A percentile compares a stretch with the other conserved stretches of the same genome.
Conservation (phyloP, 2,113 vertebrate species). For the Heliornis fulica region DNA sequence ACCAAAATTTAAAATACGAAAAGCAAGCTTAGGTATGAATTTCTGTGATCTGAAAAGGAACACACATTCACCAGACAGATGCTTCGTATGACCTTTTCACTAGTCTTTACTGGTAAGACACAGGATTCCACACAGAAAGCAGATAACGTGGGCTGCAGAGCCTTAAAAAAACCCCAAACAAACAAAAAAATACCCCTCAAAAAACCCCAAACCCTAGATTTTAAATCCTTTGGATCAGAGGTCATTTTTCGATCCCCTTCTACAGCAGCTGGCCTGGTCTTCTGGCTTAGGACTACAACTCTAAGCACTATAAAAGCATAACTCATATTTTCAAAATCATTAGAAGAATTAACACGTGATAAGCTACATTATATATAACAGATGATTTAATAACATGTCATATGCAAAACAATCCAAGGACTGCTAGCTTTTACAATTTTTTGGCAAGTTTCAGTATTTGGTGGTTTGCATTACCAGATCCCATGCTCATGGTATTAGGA, state of each 20-base stretch:
- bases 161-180: background rate
- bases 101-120: background rate
- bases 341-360: background rate
- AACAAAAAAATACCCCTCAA: too few species aligned
- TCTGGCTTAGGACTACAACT: background rate
- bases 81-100: background rate
- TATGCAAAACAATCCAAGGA: background rate
- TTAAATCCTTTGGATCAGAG: background rate
- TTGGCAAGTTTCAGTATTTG: background rate
- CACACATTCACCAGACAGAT: accelerated
- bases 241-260: background rate
- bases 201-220: background rate
- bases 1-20: background rate
- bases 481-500: accelerated
- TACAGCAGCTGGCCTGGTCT: background rate
- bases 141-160: background rate
- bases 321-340: background rate
- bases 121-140: background rate
- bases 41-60: background rate
- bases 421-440: background rate
- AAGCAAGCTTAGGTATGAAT: background rate
- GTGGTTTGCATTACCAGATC: background rate
- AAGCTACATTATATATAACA: too few species aligned
- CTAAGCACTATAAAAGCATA: background rate
- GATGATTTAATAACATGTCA: too few species aligned